phyloP scores from a whole-genome alignment of 2,888 invertebrate genomes.

The Scaptomyza polygonia region DNA sequence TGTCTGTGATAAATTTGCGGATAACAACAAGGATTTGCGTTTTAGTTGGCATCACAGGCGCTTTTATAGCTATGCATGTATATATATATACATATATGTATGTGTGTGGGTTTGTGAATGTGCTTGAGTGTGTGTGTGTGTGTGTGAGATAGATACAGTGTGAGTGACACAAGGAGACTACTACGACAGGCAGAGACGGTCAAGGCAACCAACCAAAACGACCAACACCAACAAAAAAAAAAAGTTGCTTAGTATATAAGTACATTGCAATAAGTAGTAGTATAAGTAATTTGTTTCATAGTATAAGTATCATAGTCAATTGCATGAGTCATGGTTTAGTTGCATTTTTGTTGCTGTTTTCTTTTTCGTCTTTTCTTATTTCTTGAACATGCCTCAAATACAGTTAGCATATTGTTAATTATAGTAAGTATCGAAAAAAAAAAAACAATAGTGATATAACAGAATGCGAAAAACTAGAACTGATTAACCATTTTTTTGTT shows the following conservation, averaged over 20 bases:
- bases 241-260: constrained; percentile 41
- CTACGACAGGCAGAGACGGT: constrained; percentile 59
- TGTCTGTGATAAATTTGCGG: constrained; percentile 80
- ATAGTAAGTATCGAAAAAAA: constrained; percentile 29
- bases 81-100: constrained; percentile 1
- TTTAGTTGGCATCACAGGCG: constrained; percentile 65
- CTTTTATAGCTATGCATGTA: constrained; percentile 44
- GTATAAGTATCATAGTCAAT: constrained; percentile 34
- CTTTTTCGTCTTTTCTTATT: constrained; percentile 13
- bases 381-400: constrained; percentile 66
- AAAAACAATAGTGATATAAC: constrained; percentile 45
- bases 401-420: constrained; percentile 54
- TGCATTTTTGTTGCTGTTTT: constrained; percentile 33
- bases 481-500: constrained; percentile 25
- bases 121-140: constrained; percentile 14
- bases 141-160: constrained; percentile 3
- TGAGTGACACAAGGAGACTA: constrained; percentile 44
- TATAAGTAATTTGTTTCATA: constrained; percentile 27
- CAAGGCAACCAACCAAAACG: constrained; percentile 60
- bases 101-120: constrained; percentile 3
- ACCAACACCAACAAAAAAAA: constrained; percentile 71
- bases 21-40: constrained; percentile 80
- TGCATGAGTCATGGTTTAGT: constrained; percentile 61
- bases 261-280: constrained; percentile 27
- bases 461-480: constrained; percentile 58